phyloP scores from a whole-genome alignment of 2,888 invertebrate genomes.

The Trachelus troglodyta region DNA sequence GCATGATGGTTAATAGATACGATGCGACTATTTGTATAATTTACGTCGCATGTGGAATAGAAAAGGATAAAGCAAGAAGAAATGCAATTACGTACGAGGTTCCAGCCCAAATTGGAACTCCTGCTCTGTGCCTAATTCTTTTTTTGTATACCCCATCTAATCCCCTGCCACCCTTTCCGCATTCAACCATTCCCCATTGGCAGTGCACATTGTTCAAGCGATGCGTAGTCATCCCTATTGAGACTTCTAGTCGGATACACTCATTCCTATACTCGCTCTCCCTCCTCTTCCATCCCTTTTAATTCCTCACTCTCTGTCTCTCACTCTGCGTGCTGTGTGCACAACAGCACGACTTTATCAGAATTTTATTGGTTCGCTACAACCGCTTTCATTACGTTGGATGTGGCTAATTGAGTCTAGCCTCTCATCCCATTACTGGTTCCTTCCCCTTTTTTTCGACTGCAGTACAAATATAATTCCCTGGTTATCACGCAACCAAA shows the following conservation, averaged over 20 bases:
- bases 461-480: neutral
- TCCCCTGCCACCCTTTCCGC: constrained; percentile 19
- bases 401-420: constrained; percentile 52
- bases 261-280: constrained; percentile 1
- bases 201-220: constrained; percentile 35
- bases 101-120: constrained; percentile 16
- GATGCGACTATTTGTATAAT: neutral
- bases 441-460: neutral
- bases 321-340: constrained; percentile 4
- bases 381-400: constrained; percentile 51
- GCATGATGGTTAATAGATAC: no score
- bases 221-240: constrained; percentile 40
- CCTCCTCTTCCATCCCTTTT: neutral
- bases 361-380: constrained; percentile 50
- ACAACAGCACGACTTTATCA: constrained; percentile 43
- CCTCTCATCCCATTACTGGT: constrained; percentile 35
- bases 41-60: neutral
- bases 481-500: neutral
- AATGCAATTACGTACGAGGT: constrained; percentile 35
- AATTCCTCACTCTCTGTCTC: neutral
- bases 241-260: constrained; percentile 14
- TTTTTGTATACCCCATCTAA: neutral
- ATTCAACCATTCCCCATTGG: constrained; percentile 34
- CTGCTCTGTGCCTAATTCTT: constrained; percentile 8
- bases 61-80: constrained; percentile 23